Percentiles rank a stretch among this genome's conserved stretches.
Evolutionary conservation across 2,113 vertebrate species (phyloP).

Genomic region (Myotis davidii): DNA sequence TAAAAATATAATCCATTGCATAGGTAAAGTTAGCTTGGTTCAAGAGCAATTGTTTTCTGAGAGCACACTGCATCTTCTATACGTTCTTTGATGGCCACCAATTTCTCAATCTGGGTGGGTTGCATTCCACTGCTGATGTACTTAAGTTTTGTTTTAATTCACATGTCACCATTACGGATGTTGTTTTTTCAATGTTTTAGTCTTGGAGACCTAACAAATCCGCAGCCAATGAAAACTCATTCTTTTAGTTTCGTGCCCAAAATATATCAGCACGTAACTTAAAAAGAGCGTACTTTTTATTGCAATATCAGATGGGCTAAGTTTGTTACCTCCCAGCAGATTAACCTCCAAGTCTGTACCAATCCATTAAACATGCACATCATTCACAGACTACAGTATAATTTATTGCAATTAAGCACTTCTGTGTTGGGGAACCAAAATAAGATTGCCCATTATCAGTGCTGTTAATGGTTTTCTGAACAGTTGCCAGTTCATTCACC

Average conservation of each 20-base stretch:
- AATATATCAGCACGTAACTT: conserved; percentile 89
- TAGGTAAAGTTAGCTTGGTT: conserved; percentile 49
- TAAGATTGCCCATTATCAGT: conserved; percentile 87
- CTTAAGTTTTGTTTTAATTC: conserved; percentile 84
- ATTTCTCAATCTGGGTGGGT: conserved; percentile 76
- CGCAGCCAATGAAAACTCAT: conserved; percentile 87
- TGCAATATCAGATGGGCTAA: conserved; percentile 87
- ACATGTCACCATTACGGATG: conserved; percentile 83
- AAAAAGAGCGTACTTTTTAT: conserved; percentile 88
- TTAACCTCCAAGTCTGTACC: conserved; percentile 86
- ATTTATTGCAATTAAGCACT: conserved; percentile 87
- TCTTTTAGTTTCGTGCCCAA: conserved; percentile 86
- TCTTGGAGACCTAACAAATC: conserved; percentile 85
- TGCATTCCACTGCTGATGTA: conserved; percentile 83
- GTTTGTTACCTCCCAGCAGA: conserved; percentile 87
- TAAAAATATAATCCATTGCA: conserved; percentile 51
- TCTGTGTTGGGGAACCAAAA: conserved; percentile 81
- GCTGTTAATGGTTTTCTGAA: conserved; percentile 87
- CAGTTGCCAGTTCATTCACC: conserved; percentile 85
- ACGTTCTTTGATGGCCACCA: conserved; percentile 79
- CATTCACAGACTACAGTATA: conserved; percentile 81
- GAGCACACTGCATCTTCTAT: conserved; percentile 74
- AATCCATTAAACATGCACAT: conserved; percentile 87
- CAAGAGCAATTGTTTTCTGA: conserved; percentile 69
- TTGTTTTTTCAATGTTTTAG: conserved; percentile 84